phyloP scores from a whole-genome alignment of 2,888 invertebrate species.

The Reticulitermes lucifugus region DNA sequence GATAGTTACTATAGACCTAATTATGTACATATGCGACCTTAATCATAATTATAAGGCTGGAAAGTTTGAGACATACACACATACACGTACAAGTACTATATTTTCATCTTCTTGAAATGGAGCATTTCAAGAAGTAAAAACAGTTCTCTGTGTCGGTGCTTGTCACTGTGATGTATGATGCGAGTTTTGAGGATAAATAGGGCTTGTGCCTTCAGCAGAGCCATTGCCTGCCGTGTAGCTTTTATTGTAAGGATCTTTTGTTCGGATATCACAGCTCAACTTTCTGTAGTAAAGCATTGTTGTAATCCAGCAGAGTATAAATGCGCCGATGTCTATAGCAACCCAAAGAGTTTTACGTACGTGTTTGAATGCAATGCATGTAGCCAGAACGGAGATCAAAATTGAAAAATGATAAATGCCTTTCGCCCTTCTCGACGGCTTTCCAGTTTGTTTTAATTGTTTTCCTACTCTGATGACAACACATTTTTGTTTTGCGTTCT shows the following conservation, averaged over 20 bases:
- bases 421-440: conserved; percentile 42
- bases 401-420: conserved; percentile 53
- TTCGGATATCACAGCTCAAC: conserved; percentile 5
- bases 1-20: not conserved
- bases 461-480: conserved; percentile 48
- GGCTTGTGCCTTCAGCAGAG: not conserved
- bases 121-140: conserved; percentile 17
- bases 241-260: conserved; percentile 31
- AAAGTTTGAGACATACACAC: not conserved
- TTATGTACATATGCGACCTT: not conserved
- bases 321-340: conserved; percentile 23
- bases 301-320: conserved; percentile 1
- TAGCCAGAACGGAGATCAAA: conserved; percentile 29
- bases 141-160: not conserved
- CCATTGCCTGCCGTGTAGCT: not conserved
- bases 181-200: not conserved
- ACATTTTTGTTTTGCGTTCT: conserved; percentile 48
- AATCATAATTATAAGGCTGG: not conserved
- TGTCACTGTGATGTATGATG: not conserved
- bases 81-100: not conserved
- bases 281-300: conserved; percentile 30
- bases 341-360: conserved; percentile 22
- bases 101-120: not conserved
- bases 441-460: conserved; percentile 50
- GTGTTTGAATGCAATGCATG: conserved; percentile 13